Base-by-base conservation (phyloP, 2,888 invertebrate genomes). In the Eubasilissa splendida region DNA sequence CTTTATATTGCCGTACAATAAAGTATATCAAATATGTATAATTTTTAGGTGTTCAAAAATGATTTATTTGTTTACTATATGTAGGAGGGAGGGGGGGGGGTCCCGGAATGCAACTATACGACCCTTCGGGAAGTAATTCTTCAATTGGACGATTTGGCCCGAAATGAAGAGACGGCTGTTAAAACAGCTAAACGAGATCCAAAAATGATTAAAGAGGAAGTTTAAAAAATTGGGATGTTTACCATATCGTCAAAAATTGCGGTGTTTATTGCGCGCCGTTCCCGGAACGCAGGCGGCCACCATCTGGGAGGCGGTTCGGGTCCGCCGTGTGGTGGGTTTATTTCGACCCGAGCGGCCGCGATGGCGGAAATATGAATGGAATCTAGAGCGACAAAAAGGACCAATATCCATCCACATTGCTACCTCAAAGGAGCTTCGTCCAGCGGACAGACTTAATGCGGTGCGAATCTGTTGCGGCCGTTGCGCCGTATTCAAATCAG, bases 191-290 rank as follows among this genome's bases (percentile, higher is more conserved):
- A 42, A 68, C 42, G n/a, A 68, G 52, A 63, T 63, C 31, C 12
- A 33, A 5, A 10, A 12, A 7, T 33, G n/a, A 33, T n/a, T 8
- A 31, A 63, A 33, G 52, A n/a, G 52, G 53, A 70, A 70, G 33
- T 53, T 71, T 54, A 53, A 31, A 71, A 71, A 71, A 71, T 53
- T 71, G 31, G 14, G 54, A 71, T 71, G 54, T 71, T 71, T 71
- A 71, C 31, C 22, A 11, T 14, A 71, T 54, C 53, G 71, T 54
- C 22, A 71, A 71, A 71, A 33, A 71, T 53, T 22, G 54, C 71
- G 22, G 10, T 22, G 42, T 68, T 71, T 68, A 53, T 53, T 71
- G 54, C 12, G 31, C 58, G 11, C 22, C 54, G 22, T 71, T 71
- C 71, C 14, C 10, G 71, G 71, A 71, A 71, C 54, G 10, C 52